Conservation (phyloP, 2,113 vertebrate genomes). For the Rhizomys pruinosus region DNA sequence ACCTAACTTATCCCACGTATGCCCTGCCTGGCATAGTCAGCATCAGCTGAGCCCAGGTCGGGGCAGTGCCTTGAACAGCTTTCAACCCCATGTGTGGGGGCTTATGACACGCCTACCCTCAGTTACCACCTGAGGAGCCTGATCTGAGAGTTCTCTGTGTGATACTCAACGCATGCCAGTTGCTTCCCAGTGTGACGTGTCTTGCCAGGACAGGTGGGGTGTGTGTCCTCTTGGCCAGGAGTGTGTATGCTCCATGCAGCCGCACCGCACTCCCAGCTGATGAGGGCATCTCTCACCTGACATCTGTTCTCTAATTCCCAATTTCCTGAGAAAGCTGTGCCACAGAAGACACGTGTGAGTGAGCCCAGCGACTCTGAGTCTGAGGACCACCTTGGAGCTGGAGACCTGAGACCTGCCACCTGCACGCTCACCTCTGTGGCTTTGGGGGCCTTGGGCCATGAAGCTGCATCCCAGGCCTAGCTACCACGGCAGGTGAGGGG, state of each 20-base stretch:
- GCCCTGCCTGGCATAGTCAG: neutral
- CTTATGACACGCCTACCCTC: fast-evolving
- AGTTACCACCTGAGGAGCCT: neutral
- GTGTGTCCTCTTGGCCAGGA: neutral
- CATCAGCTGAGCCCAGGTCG: neutral
- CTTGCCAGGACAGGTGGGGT: neutral
- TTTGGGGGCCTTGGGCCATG: neutral
- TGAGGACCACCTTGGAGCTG: fast-evolving
- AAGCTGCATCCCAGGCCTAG: neutral
- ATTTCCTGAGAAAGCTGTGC: neutral
- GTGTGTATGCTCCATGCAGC: fast-evolving
- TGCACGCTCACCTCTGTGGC: neutral
- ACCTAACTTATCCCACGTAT: neutral
- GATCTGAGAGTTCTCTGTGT: neutral
- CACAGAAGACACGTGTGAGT: neutral
- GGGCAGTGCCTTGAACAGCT: fast-evolving
- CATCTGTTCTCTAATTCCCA: fast-evolving
- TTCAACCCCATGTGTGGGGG: neutral
- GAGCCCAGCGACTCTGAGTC: fast-evolving
- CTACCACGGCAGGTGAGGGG: neutral
- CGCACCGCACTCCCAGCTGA: neutral
- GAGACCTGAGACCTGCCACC: neutral
- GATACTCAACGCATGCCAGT: fast-evolving
- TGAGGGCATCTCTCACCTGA: neutral
- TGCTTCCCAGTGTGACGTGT: fast-evolving